Percentiles rank a stretch among this genome's conserved stretches.
phyloP scores from a whole-genome alignment of 2,113 vertebrate genomes.

The Leucoraja erinaceus region DNA sequence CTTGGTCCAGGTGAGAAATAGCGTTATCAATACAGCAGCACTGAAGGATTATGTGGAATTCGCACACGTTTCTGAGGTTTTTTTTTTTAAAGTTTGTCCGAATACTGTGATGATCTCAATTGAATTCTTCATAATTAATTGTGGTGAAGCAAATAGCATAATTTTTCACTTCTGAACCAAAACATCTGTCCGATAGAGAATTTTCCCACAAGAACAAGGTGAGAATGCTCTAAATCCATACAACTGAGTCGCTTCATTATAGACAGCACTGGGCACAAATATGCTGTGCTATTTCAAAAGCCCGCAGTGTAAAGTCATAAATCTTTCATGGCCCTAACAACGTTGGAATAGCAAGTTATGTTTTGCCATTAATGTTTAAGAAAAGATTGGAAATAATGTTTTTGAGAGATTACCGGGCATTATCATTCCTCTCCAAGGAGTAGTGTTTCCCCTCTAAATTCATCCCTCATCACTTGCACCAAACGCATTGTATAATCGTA shows the following conservation, averaged over 20 bases:
- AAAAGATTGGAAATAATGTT: not conserved
- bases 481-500: no score
- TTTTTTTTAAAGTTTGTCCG: not conserved
- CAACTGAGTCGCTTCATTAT: not conserved
- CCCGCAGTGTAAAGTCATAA: not conserved
- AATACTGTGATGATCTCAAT: not conserved
- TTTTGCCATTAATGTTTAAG: not conserved
- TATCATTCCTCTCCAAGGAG: not conserved
- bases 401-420: not conserved
- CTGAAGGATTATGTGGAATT: not conserved
- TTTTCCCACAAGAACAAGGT: not conserved
- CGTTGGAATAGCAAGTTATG: not conserved
- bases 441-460: no score
- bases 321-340: not conserved
- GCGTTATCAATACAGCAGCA: not conserved
- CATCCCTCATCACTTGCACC: no score
- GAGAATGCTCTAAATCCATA: not conserved
- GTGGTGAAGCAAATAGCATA: not conserved
- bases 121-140: not conserved
- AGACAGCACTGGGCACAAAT: not conserved
- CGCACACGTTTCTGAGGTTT: not conserved
- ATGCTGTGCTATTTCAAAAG: not conserved
- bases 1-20: conserved; percentile 77
- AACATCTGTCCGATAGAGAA: not conserved
- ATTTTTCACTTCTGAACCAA: not conserved